A percentile compares a stretch with the other conserved stretches of the same genome.
Conservation (phyloP, 2,888 invertebrate genomes). For the Barypeithes pellucidus region DNA sequence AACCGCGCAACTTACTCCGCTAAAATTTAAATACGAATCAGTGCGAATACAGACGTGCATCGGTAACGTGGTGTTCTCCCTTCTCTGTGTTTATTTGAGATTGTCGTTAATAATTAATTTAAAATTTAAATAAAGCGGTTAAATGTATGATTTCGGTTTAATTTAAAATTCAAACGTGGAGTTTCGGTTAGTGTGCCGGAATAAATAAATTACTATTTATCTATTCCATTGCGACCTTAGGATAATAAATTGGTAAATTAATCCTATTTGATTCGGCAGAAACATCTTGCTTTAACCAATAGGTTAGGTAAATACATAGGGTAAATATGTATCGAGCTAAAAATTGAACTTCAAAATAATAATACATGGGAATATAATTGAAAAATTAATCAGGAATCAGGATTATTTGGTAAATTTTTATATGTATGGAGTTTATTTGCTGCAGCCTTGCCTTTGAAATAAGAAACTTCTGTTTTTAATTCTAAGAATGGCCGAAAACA, state of each 20-base stretch:
- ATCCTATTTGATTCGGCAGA: not conserved
- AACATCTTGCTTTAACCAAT: not conserved
- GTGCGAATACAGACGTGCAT: slow-evolving; percentile 30
- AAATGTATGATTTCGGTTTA: slow-evolving; percentile 33
- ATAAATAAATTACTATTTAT: not conserved
- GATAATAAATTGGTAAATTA: slow-evolving; percentile 10
- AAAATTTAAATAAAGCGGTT: slow-evolving; percentile 30
- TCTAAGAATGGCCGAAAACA: no score
- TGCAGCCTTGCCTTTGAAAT: no score
- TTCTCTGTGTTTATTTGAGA: not conserved
- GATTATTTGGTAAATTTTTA: no score
- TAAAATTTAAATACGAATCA: slow-evolving; percentile 33
- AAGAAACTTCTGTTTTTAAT: no score
- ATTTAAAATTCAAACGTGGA: slow-evolving; percentile 25
- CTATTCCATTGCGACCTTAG: not conserved
- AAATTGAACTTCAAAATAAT: no score
- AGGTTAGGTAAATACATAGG: no score
- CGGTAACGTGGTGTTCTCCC: slow-evolving; percentile 3
- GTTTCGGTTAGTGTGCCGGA: not conserved
- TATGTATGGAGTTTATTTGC: no score
- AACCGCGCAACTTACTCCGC: slow-evolving; percentile 15
- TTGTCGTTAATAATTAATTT: slow-evolving; percentile 38
- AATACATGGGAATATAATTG: no score
- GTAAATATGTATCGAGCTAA: no score
- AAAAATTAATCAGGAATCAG: no score